phyloP scores from a whole-genome alignment of 30 jellyfish, hydroid and myxozoan species.

The Sanderia malayensis region DNA sequence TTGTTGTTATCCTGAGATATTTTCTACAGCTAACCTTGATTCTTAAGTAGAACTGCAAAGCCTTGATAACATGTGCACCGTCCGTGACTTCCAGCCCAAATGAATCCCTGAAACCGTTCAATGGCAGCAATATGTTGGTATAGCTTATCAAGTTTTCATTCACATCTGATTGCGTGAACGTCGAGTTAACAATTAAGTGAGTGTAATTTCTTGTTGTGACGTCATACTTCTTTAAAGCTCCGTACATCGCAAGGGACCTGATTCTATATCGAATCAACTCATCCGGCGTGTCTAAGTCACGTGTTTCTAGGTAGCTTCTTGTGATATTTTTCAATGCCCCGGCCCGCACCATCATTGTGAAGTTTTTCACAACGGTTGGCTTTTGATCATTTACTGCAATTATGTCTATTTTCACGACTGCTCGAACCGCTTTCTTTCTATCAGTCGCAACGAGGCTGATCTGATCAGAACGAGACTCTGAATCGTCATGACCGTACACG shows the following conservation, averaged over 20 bases:
- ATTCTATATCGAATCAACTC: conserved; percentile 6
- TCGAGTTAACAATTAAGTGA: conserved; percentile 2
- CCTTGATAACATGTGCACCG: conserved; percentile 16
- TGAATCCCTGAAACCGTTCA: conserved; percentile 13
- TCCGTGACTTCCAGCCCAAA: conserved; percentile 29
- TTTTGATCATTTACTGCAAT: conserved; percentile 40
- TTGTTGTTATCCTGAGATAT: conserved; percentile 20
- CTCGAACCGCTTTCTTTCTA: conserved; percentile 17
- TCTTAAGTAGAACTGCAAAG: conserved; percentile 26
- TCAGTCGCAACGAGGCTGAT: conserved; percentile 50
- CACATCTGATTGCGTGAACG: conserved; percentile 51
- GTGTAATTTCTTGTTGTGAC: background rate
- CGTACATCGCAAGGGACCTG: conserved; percentile 39
- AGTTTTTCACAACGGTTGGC: conserved; percentile 34
- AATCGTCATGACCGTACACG: conserved; percentile 55
- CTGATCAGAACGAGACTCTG: conserved; percentile 40
- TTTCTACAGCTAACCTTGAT: conserved; percentile 51
- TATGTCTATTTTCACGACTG: conserved; percentile 11
- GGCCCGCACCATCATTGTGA: conserved; percentile 34
- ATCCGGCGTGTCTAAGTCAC: conserved; percentile 39
- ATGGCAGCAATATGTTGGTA: conserved; percentile 40
- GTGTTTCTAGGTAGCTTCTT: conserved; percentile 39
- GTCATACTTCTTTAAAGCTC: conserved; percentile 21
- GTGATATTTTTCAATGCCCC: conserved; percentile 35
- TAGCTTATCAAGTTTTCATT: conserved; percentile 31